Conservation (phyloP, 2,888 invertebrate genomes). For the Leucania comma region DNA sequence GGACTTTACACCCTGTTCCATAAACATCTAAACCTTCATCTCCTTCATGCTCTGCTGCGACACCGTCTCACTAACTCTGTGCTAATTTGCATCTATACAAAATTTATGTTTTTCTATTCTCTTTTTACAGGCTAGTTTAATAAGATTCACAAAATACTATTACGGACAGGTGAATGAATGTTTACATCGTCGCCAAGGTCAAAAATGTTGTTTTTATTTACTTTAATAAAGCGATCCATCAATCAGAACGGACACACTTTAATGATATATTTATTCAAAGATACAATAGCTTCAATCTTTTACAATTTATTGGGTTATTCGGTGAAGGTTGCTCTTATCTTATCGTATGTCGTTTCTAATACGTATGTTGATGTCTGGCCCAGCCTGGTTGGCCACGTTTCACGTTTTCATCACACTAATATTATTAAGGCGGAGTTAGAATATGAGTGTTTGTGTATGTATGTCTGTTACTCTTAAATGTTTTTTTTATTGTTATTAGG, state of each 20-base stretch:
- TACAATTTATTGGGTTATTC: slow-evolving; percentile 73
- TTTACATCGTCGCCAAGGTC: background rate
- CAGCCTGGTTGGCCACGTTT: slow-evolving; percentile 46
- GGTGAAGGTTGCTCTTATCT: slow-evolving; percentile 80
- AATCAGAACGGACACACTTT: slow-evolving; percentile 29
- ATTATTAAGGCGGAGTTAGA: too few species aligned
- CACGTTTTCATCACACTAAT: slow-evolving; percentile 16
- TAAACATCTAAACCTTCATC: too few species aligned
- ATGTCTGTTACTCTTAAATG: too few species aligned
- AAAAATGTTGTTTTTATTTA: slow-evolving; percentile 12
- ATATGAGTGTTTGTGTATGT: too few species aligned
- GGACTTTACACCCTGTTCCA: too few species aligned
- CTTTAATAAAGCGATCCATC: slow-evolving; percentile 12
- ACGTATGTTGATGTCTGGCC: slow-evolving; percentile 37
- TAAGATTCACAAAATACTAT: background rate
- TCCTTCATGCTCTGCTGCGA: too few species aligned
- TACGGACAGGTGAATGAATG: slow-evolving; percentile 3
- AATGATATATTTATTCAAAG: slow-evolving; percentile 36
- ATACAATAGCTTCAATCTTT: slow-evolving; percentile 40
- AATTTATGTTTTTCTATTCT: too few species aligned
- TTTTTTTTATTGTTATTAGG: too few species aligned
- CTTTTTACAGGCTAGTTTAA: too few species aligned
- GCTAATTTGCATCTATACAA: too few species aligned
- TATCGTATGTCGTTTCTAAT: slow-evolving; percentile 66
- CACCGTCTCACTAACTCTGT: too few species aligned